Base-by-base conservation (phyloP, 2,797 vertebrate genomes). In the Hyperoplus immaculatus region DNA sequence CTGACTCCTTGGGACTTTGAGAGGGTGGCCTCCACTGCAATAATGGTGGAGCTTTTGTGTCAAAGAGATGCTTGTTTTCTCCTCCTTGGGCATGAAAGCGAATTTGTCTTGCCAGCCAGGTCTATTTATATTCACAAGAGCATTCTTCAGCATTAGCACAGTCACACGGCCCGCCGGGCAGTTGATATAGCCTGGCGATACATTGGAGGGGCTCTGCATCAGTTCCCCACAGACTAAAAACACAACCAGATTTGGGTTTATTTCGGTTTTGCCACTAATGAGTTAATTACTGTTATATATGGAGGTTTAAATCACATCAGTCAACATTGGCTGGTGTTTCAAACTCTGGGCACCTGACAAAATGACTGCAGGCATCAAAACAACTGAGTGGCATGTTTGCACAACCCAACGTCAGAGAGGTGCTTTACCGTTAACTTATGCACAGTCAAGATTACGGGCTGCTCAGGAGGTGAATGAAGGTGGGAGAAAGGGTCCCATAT, bases 61-160 rank as follows among this genome's bases (percentile, higher is more conserved):
- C 86, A 93, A 92, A 93, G 88, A 88, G 85, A 93, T 82, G 82
- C 87, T 91, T 92, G 87, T 88, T 92, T 92, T 89, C 84, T 90
- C 82, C 84, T 93, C 84, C 90, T 90, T 67, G 58, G 90, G 87
- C 90, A 92, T 92, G 90, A 93, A 93, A 93, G 89, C 58, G 63
- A 93, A 94, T 93, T 92, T 82, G 88, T 89, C 88, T 92, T 90
- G 83, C 90, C 79, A 88, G 79, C 87, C 80, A 88, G 88, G 82
- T 91, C 92, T 93, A 93, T 93, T 94, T 94, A 93, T 93, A 94
- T 93, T 91, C 92, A 93, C 88, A 88, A 91, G 88, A 91, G 89
- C 91, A 94, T 94, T 92, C 91, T 92, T 91, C 81, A 83, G 90
- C 88, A 89, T 92, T 93, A 92, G 81, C 79, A 80, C 61, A 78